Evolutionary conservation across 1,140 invertebrate genomes (phyloP).

Genomic region (Steinernema feltiae): DNA sequence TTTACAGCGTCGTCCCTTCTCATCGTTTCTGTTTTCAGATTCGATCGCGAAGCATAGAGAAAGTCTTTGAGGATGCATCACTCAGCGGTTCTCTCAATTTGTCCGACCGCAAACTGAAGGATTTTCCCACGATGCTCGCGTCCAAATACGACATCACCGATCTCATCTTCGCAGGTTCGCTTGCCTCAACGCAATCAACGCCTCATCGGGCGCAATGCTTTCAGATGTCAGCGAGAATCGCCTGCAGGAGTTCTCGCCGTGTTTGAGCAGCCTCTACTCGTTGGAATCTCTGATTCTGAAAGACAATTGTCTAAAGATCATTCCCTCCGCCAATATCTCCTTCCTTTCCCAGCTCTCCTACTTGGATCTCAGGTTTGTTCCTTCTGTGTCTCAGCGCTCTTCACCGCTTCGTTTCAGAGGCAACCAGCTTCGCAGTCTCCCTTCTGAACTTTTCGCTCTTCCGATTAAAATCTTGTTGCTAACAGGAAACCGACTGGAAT

Average conservation of each 20-base stretch:
- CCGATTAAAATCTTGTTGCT: constrained; percentile 17
- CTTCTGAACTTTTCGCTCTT: constrained; percentile 11
- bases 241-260: neutral
- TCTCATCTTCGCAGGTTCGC: constrained; percentile 20
- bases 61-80: constrained; percentile 20
- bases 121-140: neutral
- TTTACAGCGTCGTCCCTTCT: neutral
- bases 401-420: neutral
- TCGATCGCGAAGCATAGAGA: constrained; percentile 17
- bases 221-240: constrained; percentile 22
- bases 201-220: no score
- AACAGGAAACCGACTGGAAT: constrained; percentile 20
- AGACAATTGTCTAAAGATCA: constrained; percentile 10
- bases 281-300: constrained; percentile 11
- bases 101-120: constrained; percentile 19
- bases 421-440: constrained; percentile 22
- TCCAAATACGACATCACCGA: constrained; percentile 25
- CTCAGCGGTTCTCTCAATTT: constrained; percentile 11
- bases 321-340: constrained; percentile 18
- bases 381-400: neutral
- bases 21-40: constrained; percentile 12
- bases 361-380: constrained; percentile 19
- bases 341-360: constrained; percentile 22
- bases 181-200: neutral
- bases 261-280: constrained; percentile 16